Conservation (phyloP, 2,888 invertebrate genomes). For the Stenodera caucasica region DNA sequence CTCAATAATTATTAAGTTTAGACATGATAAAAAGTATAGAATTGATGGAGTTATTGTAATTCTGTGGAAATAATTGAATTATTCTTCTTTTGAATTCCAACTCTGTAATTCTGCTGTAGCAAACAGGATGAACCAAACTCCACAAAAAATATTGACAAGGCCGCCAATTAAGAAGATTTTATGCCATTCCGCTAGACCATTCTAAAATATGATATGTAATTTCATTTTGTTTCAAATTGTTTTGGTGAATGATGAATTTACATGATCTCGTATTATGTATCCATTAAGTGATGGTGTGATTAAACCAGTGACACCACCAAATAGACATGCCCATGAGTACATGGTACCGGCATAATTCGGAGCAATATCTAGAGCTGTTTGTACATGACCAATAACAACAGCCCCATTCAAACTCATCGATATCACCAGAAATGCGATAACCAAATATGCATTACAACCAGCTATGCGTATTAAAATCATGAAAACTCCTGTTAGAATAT, state of each 20-base stretch:
- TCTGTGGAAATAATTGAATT: no score
- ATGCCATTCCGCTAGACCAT: slow-evolving; percentile 52
- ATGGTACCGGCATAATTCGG: slow-evolving; percentile 44
- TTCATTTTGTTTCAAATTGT: no score
- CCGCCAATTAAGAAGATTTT: slow-evolving; percentile 53
- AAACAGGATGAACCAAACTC: no score
- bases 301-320: slow-evolving; percentile 43
- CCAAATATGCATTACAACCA: slow-evolving; percentile 33
- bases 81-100: no score
- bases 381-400: slow-evolving; percentile 39
- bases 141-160: not conserved
- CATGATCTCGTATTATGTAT: slow-evolving; percentile 32
- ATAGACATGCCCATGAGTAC: slow-evolving; percentile 41
- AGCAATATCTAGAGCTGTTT: slow-evolving; percentile 43
- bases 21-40: no score
- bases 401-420: slow-evolving; percentile 43
- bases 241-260: slow-evolving; percentile 23
- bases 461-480: slow-evolving; percentile 43
- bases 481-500: slow-evolving; percentile 59
- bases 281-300: slow-evolving; percentile 39
- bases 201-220: slow-evolving; percentile 36
- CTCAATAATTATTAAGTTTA: no score
- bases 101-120: no score
- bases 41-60: no score
- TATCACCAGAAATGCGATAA: slow-evolving; percentile 37